A percentile compares a stretch with the other conserved stretches of the same genome.
Conservation (phyloP, 2,888 invertebrate genomes). For the Tachina fera region DNA sequence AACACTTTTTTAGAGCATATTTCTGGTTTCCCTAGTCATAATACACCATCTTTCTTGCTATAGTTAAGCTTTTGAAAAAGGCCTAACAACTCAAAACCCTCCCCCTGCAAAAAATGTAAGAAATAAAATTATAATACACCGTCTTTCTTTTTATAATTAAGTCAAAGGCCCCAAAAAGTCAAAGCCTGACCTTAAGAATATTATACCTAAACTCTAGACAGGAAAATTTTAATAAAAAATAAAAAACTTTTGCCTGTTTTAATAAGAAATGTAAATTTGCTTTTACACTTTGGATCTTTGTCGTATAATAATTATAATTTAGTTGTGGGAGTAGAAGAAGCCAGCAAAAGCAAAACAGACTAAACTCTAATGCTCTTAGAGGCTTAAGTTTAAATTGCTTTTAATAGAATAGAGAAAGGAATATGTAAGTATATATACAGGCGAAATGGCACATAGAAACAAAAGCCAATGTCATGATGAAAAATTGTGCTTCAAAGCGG, state of each 20-base stretch:
- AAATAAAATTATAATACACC: too few species aligned
- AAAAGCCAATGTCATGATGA: slow-evolving; percentile 3
- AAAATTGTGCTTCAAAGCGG: background rate
- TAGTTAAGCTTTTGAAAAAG: too few species aligned
- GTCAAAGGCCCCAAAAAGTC: background rate
- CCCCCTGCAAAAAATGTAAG: too few species aligned
- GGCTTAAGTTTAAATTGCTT: slow-evolving; percentile 37
- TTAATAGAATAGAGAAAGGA: background rate
- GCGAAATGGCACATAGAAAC: background rate
- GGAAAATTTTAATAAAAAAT: slow-evolving; percentile 37
- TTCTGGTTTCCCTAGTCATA: too few species aligned
- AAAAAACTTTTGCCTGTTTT: slow-evolving; percentile 26
- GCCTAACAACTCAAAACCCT: too few species aligned
- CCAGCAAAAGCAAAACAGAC: background rate
- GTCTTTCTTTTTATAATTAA: background rate
- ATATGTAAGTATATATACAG: background rate
- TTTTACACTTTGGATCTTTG: slow-evolving; percentile 48
- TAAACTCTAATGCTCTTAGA: slow-evolving; percentile 15
- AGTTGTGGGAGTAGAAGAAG: slow-evolving; percentile 1
- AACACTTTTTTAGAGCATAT: too few species aligned
- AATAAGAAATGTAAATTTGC: slow-evolving; percentile 66
- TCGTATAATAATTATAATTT: slow-evolving; percentile 4
- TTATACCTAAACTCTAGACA: background rate
- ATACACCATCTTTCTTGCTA: too few species aligned
- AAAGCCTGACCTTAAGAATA: background rate